Base-by-base conservation (phyloP, 2,888 invertebrate species). In the Lasioglossum vierecki region DNA sequence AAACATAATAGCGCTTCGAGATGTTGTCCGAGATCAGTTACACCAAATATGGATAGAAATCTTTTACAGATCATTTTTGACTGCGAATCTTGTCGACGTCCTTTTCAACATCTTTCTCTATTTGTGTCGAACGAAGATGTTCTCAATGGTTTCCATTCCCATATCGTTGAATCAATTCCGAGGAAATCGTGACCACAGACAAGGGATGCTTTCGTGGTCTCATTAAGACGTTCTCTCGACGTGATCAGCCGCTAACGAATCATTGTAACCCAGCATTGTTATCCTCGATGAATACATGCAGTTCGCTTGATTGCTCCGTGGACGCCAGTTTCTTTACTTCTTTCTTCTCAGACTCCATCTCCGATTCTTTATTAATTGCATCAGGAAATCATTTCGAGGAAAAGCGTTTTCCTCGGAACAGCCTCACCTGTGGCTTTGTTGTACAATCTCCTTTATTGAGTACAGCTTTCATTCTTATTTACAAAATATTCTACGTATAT, bases 201-300 rank as follows among this genome's bases (percentile, higher is more conserved):
- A 46, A 18, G n/a, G 72, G 46, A 77, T n/a, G 44, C 44, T 60
- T 70, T 46, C 30, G 39, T 82, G n/a, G n/a, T 3, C 26, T 82
- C 9, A 57, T 78, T 73, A 78, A 77, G 63, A 46, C 44, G 44
- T 30, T 46, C 41, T 41, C 6, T 35, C 13, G 15, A 6, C n/a
- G 57, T n/a, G 71, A 76, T 81, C 63, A 44, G 46, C 30, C 26
- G n/a, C 49, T 79, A 82, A 82, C 73, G 78, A 79, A 46, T 66
- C 68, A 82, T 82, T 82, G 68, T 74, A n/a, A 63, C 49, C 22
- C 49, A 22, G 26, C 49, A 46, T 39, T 57, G 15, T 11, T 35
- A 15, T 57, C 30, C 4, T n/a, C n/a, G 26, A 60, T 2, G 8
- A 13, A 49, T 39, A 4, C 6, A 6, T 8, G 8, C 4, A 30